Evolutionary conservation across 2,113 vertebrate species (phyloP).

Genomic region (western clawed frog (Xenopus tropicalis)): UCB_Xtro_10.0 CM004443.2:153603001-153603500

Average conservation of each 20-base stretch:
- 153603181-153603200: not conserved
- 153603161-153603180: not conserved
- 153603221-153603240: slow-evolving; percentile 9
- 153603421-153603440: too few relatives aligned
- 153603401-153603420: too few relatives aligned
- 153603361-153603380: not conserved
- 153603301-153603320: not conserved
- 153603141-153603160: not conserved
- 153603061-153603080: not conserved
- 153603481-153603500: too few relatives aligned
- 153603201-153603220: not conserved
- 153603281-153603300: slow-evolving; percentile 14
- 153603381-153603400: not conserved
- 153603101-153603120: slow-evolving; percentile 3
- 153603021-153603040: too few relatives aligned
- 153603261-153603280: slow-evolving; percentile 36
- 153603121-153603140: not conserved
- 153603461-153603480: too few relatives aligned
- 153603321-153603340: not conserved
- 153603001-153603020: too few relatives aligned
- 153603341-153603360: slow-evolving; percentile 10
- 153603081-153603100: not conserved
- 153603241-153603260: not conserved
- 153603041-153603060: not conserved
- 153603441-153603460: too few relatives aligned